Base-by-base conservation (phyloP, 2,888 invertebrate species). In the Xestoiulus laeticollis region DNA sequence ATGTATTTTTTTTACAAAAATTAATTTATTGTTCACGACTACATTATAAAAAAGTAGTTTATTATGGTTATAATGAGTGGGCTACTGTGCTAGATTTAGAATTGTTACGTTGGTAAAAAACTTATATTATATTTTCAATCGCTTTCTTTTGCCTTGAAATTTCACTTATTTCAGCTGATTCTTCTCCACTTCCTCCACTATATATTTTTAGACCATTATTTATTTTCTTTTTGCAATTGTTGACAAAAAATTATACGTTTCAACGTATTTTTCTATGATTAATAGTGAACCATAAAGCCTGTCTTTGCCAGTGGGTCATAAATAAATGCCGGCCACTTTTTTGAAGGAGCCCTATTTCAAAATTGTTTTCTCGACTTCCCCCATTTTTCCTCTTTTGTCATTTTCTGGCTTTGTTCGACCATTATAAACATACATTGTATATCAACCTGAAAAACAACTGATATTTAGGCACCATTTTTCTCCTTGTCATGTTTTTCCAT, bases 1-100 rank as follows among this genome's bases (percentile, higher is more conserved):
- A n/a, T 5, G 59, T 59, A 22, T 16, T 59, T 59, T 59, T 59
- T 59, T 59, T 22, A 19, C 59, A 8, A 59, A 38, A 59, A 59
- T 59, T 59, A 59, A 59, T 59, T 59, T 59, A 59, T 59, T 22
- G 59, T 59, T 19, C 59, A 59, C 59, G 59, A 59, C 59, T 59
- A 59, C 59, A 59, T 59, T n/a, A n/a, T n/a, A 53, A 59, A 22
- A 59, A 59, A 59, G 59, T 22, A 59, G 59, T 59, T 59, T 59
- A 59, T 59, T 59, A 59, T 22, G 2, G 22, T 59, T 22, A 59
- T 59, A 59, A 59, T 59, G 59, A 59, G 22, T 59, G 22, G 22
- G 59, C 59, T 59, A 59, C 59, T 59, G 59, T 59, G 59, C 59
- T 59, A 59, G 59, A 59, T 59, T 59, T 59, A 0, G 6, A 22